These are phyloP conservation scores for Oryzias woworae DNA, from an alignment of 2,113 vertebrate genomes.

Conservation along the genomic window DNA sequence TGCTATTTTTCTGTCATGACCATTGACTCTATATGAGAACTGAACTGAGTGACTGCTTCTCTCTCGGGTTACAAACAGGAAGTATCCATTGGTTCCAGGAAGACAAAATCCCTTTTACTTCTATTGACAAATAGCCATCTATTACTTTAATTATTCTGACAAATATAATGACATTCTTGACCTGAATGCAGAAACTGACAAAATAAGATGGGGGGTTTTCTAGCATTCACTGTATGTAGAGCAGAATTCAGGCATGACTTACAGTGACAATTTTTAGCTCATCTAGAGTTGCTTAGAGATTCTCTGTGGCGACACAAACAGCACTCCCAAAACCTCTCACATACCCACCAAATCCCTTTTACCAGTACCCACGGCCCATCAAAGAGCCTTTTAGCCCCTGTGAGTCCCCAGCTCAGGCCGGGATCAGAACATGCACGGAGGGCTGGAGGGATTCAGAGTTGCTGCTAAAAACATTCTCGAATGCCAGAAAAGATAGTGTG, in stretches of 20 bases:
- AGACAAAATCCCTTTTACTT: no score
- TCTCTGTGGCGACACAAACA: constrained; percentile 38
- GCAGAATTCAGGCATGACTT: constrained; percentile 43
- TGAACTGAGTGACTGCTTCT: no score
- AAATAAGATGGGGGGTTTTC: background rate
- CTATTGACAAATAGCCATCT: no score
- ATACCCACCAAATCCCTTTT: constrained; percentile 37
- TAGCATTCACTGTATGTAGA: constrained; percentile 23
- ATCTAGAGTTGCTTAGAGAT: constrained; percentile 38
- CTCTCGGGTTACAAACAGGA: no score
- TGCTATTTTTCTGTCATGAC: constrained; percentile 17
- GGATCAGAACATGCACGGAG: constrained; percentile 48
- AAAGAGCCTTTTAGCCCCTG: constrained; percentile 53
- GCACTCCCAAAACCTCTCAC: constrained; percentile 11
- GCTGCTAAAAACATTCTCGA: constrained; percentile 34
- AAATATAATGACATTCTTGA: no score
- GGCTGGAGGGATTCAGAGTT: constrained; percentile 39
- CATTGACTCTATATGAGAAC: no score
- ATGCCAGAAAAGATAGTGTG: constrained; percentile 24
- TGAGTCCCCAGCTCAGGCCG: constrained; percentile 47
- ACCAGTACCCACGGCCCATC: constrained; percentile 25
- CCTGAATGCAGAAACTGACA: background rate
- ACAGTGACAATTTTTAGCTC: constrained; percentile 43
- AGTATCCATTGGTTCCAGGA: no score
- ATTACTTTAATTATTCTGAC: no score